These are phyloP conservation scores for Thymelicus lineola DNA, from an alignment of 2,888 invertebrate species.

Conservation along the genomic window DNA sequence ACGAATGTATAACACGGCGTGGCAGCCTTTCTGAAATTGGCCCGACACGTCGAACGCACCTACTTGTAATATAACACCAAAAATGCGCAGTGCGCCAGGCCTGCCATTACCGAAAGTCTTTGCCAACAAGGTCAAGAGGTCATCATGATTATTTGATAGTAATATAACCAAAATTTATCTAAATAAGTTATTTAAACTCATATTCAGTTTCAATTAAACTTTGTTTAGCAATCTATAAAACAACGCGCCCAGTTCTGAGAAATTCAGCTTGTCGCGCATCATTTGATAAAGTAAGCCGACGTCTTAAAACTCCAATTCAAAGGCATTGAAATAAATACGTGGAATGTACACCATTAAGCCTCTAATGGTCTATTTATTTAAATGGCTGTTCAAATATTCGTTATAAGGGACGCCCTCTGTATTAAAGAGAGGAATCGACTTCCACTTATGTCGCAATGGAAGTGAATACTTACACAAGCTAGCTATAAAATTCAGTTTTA, in stretches of 20 bases:
- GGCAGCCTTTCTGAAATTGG: too few relatives aligned
- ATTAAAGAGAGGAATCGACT: slow-evolving; percentile 2
- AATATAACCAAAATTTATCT: too few relatives aligned
- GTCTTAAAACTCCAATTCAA: not conserved
- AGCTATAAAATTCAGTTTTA: not conserved
- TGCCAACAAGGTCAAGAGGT: too few relatives aligned
- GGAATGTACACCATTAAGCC: slow-evolving; percentile 18
- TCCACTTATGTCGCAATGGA: slow-evolving; percentile 1
- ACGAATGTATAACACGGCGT: too few relatives aligned
- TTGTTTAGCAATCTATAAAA: not conserved
- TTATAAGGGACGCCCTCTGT: not conserved
- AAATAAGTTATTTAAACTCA: too few relatives aligned
- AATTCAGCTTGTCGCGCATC: not conserved
- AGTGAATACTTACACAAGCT: not conserved
- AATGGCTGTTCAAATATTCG: slow-evolving; percentile 10
- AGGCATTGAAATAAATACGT: slow-evolving; percentile 22
- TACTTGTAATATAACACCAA: too few relatives aligned
- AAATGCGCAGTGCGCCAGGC: too few relatives aligned
- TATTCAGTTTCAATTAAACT: too few relatives aligned
- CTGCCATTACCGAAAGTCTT: too few relatives aligned
- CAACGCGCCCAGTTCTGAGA: not conserved
- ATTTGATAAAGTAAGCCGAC: not conserved
- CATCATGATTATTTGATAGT: too few relatives aligned
- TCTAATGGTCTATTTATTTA: slow-evolving; percentile 11
- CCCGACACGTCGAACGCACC: too few relatives aligned